Base-by-base conservation (phyloP, 2,797 vertebrate genomes). In the Rhabdophis nuchalis region DNA sequence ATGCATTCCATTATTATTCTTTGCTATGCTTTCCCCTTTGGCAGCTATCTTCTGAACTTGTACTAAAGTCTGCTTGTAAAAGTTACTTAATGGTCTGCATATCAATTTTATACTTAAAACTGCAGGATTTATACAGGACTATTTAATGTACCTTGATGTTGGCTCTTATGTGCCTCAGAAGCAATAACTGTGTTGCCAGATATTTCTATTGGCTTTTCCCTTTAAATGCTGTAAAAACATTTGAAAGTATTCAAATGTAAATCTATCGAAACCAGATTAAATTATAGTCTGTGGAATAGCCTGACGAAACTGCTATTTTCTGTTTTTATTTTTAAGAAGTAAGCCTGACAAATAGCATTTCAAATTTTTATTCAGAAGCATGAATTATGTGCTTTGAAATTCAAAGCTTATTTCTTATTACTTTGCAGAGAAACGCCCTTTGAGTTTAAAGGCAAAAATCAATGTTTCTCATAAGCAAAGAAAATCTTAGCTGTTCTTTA, bases 131-230 rank as follows among this genome's bases (percentile, higher is more conserved):
- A 86, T 16, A 56, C 95, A 94, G 92, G 56, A 68, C 23, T 94
- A 92, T 96, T 96, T 85, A 93, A 96, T 96, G 94, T 92, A 57
- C 91, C 93, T 95, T 96, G 96, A 90, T 92, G 96, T 97, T 90
- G 88, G 93, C 96, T 97, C 91, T 94, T 95, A 93, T 96, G 95
- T 95, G 97, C 94, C 95, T 95, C 58, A 95, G 77, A 57, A 96
- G 93, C 95, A 97, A 96, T 97, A 96, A 89, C 58, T 88, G 88
- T 95, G 93, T 97, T 96, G 94, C 92, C 94, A 97, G 94, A 94
- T 98, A 97, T 98, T 98, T 97, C 96, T 95, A 96, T 96, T 98
- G 97, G 96, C 96, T 96, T 97, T 89, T 97, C 95, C 97, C 94
- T 96, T 97, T 96, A 95, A 91, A 92, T 95, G 85, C 95, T 96